These are phyloP conservation scores for Platichthys stellatus DNA, from an alignment of 2,113 vertebrate genomes.

Conservation along the genomic window DNA sequence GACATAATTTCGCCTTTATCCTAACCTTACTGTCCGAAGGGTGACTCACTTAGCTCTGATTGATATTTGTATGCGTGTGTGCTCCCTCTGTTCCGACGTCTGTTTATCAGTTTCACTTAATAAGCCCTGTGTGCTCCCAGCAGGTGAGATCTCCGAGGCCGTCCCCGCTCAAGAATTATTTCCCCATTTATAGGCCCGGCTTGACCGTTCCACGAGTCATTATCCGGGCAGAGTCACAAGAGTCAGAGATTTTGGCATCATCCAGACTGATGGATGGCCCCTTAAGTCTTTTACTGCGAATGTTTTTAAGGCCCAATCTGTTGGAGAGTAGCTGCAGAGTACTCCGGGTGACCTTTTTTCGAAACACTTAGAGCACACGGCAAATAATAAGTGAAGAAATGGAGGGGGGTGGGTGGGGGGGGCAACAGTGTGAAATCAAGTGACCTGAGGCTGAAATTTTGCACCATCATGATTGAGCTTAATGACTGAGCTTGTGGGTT, in stretches of 20 bases:
- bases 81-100: background rate
- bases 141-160: slow-evolving; percentile 18
- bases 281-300: slow-evolving; percentile 5
- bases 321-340: slow-evolving; percentile 3
- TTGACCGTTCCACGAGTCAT: slow-evolving; percentile 29
- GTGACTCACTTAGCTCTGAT: too few relatives aligned
- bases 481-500: background rate
- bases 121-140: background rate
- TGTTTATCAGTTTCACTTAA: slow-evolving; percentile 1
- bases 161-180: background rate
- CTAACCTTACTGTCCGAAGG: too few relatives aligned
- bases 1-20: too few relatives aligned
- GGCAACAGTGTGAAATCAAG: background rate
- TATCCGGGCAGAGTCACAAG: slow-evolving; percentile 29
- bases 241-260: slow-evolving; percentile 24
- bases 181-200: slow-evolving; percentile 17
- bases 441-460: background rate
- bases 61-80: too few relatives aligned
- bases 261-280: slow-evolving; percentile 11
- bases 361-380: background rate
- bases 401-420: background rate
- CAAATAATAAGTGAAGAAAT: background rate
- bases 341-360: background rate
- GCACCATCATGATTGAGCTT: background rate
- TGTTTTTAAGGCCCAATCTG: slow-evolving; percentile 12